A percentile compares a stretch with the other conserved stretches of the same genome.
phyloP scores from a whole-genome alignment of 2,113 vertebrate genomes.

The Atrichornis clamosus region DNA sequence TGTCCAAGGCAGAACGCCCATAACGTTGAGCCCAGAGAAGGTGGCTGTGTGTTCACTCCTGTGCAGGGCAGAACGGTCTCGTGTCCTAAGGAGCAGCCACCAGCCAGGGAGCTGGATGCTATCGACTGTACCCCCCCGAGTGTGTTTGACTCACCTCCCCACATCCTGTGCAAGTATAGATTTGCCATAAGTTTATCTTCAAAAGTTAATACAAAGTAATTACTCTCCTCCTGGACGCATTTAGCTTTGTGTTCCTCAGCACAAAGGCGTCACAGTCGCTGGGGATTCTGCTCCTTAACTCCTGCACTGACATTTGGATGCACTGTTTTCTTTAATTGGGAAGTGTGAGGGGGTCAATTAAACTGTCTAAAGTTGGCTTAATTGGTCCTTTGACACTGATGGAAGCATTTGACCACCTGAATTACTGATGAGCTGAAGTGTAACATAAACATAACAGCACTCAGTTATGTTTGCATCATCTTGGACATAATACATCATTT shows the following conservation, averaged over 20 bases:
- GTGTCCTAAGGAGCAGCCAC: background rate
- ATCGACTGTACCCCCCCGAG: fast-evolving
- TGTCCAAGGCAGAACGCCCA: background rate
- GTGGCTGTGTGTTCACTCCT: background rate
- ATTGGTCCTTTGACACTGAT: background rate
- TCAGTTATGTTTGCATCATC: background rate
- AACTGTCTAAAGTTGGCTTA: background rate
- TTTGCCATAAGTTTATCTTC: background rate
- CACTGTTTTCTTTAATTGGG: background rate
- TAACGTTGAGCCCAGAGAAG: background rate
- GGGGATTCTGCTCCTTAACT: background rate
- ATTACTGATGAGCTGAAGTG: background rate
- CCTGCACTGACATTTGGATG: background rate
- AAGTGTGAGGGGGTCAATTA: background rate
- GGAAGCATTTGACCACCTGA: background rate
- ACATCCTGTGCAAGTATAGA: background rate
- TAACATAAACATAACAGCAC: background rate
- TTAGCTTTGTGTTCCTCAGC: background rate
- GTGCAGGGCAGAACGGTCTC: background rate
- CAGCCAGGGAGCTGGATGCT: background rate
- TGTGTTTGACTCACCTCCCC: background rate
- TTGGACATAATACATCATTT: background rate
- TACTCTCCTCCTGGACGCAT: background rate
- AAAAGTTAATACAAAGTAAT: background rate
- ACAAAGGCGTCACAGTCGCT: fast-evolving